Evolutionary conservation across 1,140 invertebrate species (phyloP), one percentile per base, ranked within the genome.

Genomic region (Cyclargus thomasi): DNA sequence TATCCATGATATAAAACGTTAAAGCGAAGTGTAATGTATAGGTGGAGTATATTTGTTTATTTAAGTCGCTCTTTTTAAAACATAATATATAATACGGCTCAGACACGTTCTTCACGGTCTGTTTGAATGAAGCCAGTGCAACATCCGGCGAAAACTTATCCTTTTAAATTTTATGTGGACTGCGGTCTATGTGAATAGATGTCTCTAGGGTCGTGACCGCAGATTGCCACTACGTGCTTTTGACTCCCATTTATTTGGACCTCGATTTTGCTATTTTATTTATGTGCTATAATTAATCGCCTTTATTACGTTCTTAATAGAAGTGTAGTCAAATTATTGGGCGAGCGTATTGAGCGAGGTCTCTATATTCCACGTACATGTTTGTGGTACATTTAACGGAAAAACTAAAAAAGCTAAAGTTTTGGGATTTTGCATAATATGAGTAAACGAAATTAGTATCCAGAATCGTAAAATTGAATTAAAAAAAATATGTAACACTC

Each of bases 121-220:
- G 55, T 59, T 59, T 59, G 55, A 59, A 59, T 20, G 18, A 17
- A 55, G 53, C 55, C 11, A 22, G 55, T 21, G 55, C 20, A 59
- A 59, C 55, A 20, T 59, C 55, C 55, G 18, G 55, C 55, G 55
- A 59, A 59, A 11, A 20, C 55, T 59, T 47, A 59, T 59, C 55
- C 55, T 59, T 59, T 59, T 18, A 11, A 59, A 59, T 59, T 47
- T 0, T 14, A 47, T 11, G 55, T 59, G 20, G 17, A 22, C 55
- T 59, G 55, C 55, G 55, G 55, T 59, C 55, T 47, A 47, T 8
- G 39, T 47, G 39, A 47, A 47, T 16, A 47, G 39, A 47, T 16
- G 39, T 47, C 39, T 47, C 10, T 47, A 47, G 39, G 11, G 39
- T 11, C 39, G 39, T 47, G 11, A 47, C 39, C 10, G 10, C 39